phyloP scores from a whole-genome alignment of 2,797 vertebrate genomes.

The Erethizon dorsatum region DNA sequence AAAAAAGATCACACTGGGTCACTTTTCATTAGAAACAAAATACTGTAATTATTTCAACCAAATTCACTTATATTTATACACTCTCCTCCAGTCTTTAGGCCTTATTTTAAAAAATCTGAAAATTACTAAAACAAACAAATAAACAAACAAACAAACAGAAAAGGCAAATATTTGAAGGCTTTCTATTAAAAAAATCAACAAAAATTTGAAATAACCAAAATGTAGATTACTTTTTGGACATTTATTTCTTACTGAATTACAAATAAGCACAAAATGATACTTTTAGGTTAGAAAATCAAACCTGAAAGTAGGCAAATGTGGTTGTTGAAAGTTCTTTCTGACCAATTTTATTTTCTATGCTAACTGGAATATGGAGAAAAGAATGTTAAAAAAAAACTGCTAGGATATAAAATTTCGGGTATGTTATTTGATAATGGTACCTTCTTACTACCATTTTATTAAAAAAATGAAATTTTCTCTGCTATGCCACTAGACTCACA shows the following conservation, averaged over 20 bases:
- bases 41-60: neutral
- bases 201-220: conserved; percentile 16
- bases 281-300: conserved; percentile 39
- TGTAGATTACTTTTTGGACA: neutral
- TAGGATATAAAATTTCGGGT: neutral
- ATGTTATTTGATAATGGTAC: neutral
- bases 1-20: neutral
- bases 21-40: conserved; percentile 59
- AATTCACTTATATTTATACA: neutral
- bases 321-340: conserved; percentile 11
- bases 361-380: neutral
- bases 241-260: neutral
- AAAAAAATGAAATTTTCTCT: conserved; percentile 9
- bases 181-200: neutral
- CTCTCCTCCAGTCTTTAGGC: neutral
- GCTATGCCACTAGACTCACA: neutral
- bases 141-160: neutral
- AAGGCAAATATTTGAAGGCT: neutral
- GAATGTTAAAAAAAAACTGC: neutral
- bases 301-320: neutral
- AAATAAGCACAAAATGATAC: neutral
- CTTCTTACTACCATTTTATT: neutral
- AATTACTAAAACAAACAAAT: neutral
- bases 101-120: conserved; percentile 27
- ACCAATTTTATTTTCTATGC: neutral